A percentile compares a stretch with the other conserved stretches of the same genome.
Conservation (phyloP, 2,797 vertebrate species). For the Catamblyrhynchus diadema region DNA sequence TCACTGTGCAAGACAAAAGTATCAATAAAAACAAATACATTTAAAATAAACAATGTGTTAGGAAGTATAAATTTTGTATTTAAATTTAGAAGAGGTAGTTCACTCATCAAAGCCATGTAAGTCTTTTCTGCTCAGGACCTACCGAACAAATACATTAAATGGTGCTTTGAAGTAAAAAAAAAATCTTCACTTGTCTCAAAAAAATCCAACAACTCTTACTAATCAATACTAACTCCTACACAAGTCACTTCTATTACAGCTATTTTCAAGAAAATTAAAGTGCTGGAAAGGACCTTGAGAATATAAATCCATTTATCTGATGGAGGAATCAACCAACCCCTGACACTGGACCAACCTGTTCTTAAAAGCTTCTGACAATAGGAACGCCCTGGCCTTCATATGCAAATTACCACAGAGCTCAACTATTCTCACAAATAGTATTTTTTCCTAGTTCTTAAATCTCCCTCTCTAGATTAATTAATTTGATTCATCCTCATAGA, state of each 20-base stretch:
- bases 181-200: background rate
- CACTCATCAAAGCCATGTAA: background rate
- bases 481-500: background rate
- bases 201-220: background rate
- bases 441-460: background rate
- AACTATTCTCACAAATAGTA: background rate
- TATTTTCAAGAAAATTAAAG: background rate
- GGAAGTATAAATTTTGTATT: background rate
- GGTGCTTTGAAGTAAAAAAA: background rate
- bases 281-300: background rate
- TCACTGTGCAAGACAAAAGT: background rate
- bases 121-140: background rate
- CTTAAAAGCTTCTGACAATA: background rate
- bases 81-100: background rate
- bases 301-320: background rate
- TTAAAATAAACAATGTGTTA: background rate
- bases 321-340: background rate
- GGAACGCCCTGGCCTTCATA: background rate
- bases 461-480: background rate
- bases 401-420: background rate
- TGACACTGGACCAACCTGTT: background rate
- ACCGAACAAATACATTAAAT: background rate
- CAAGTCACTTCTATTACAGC: background rate
- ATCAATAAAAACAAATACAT: background rate
- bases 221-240: background rate